These are phyloP conservation scores for Seladonia tumulorum DNA, from an alignment of 2,888 invertebrate species.

Conservation along the genomic window DNA sequence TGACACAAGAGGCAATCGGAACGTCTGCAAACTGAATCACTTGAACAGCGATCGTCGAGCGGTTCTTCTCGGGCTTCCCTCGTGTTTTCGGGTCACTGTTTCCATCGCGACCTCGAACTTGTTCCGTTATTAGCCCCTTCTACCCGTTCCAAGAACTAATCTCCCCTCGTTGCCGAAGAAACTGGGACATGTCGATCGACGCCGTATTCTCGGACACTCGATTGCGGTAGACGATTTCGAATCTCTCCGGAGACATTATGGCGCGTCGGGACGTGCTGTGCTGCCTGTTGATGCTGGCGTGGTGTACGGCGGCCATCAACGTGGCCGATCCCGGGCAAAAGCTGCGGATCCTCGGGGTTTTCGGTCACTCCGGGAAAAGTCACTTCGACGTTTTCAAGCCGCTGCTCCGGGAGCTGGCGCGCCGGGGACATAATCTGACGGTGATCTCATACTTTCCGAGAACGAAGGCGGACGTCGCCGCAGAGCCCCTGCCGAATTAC, in stretches of 20 bases:
- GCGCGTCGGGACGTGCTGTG: too few relatives aligned
- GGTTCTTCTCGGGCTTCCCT: neutral
- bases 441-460: conserved; percentile 88
- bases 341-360: conserved; percentile 87
- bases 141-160: neutral
- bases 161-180: neutral
- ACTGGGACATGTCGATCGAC: neutral
- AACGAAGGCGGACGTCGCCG: conserved; percentile 71
- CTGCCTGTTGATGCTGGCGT: neutral
- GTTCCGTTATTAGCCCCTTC: too few relatives aligned
- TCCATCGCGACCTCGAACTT: too few relatives aligned
- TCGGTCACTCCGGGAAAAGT: conserved; percentile 89
- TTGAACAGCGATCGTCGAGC: neutral
- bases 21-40: neutral
- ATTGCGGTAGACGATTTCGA: neutral
- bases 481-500: conserved; percentile 85
- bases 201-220: neutral
- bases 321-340: neutral
- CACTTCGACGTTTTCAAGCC: conserved; percentile 89
- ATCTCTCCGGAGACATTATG: neutral
- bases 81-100: neutral
- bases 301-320: neutral
- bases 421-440: conserved; percentile 88
- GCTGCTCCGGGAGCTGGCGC: conserved; percentile 86
- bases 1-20: neutral